Conservation (phyloP, 2,888 invertebrate species). For the Mythimna ferrago region DNA sequence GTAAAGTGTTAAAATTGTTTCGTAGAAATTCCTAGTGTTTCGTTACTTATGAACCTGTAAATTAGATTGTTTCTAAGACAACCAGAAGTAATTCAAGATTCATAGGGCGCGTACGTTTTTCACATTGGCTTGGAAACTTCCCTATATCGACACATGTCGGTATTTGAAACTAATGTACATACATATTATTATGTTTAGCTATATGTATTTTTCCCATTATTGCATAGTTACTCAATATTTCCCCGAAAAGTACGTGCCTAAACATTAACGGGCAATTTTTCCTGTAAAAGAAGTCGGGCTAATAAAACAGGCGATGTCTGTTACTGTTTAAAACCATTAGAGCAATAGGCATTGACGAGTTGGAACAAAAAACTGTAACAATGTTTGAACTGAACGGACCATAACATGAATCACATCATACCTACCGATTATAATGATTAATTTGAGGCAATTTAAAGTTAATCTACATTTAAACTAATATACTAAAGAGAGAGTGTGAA, state of each 20-base stretch:
- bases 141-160: background rate
- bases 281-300: conserved; percentile 25
- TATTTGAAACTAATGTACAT: background rate
- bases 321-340: conserved; percentile 20
- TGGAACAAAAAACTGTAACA: conserved; percentile 31
- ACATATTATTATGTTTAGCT: background rate
- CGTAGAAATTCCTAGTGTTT: too few relatives aligned
- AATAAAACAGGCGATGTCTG: conserved; percentile 4
- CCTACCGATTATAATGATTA: conserved; percentile 17
- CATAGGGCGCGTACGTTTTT: background rate
- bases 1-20: too few relatives aligned
- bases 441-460: conserved; percentile 4
- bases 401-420: conserved; percentile 8
- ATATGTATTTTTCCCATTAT: background rate
- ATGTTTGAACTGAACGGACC: conserved; percentile 20
- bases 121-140: background rate
- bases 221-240: conserved; percentile 3
- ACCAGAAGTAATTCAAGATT: background rate
- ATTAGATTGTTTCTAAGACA: background rate
- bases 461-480: background rate
- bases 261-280: conserved; percentile 22
- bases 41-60: too few relatives aligned
- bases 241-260: conserved; percentile 20
- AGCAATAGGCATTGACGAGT: conserved; percentile 11
- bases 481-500: background rate